A percentile compares a stretch with the other conserved stretches of the same genome.
These are phyloP conservation scores for Sinonovacula constricta DNA, from an alignment of 1,140 invertebrate genomes.

Conservation along the genomic window DNA sequence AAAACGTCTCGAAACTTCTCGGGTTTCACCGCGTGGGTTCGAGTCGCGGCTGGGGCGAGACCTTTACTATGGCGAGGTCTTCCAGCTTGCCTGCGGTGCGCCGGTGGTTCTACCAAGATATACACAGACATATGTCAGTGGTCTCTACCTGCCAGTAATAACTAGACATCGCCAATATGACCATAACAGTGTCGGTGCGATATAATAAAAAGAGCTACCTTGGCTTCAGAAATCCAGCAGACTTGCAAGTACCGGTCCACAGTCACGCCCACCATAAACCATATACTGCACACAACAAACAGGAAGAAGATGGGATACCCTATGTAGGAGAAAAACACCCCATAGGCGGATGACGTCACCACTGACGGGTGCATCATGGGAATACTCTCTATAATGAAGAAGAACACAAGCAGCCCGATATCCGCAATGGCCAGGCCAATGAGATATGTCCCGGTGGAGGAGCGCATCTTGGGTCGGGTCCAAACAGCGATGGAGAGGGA, in stretches of 20 bases:
- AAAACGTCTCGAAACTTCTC: too few species aligned
- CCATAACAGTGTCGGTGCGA: too few species aligned
- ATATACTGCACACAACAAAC: slow-evolving; percentile 63
- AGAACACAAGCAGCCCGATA: slow-evolving; percentile 61
- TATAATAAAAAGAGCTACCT: slow-evolving; percentile 47
- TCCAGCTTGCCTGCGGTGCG: too few species aligned
- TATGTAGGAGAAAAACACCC: slow-evolving; percentile 64
- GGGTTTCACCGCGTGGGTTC: too few species aligned
- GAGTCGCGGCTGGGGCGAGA: too few species aligned
- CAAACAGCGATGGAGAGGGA: slow-evolving; percentile 63
- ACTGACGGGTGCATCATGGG: slow-evolving; percentile 54
- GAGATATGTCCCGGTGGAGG: slow-evolving; percentile 67
- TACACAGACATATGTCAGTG: too few species aligned
- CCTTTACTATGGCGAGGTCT: too few species aligned
- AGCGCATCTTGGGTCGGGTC: slow-evolving; percentile 56
- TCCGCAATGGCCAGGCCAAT: slow-evolving; percentile 64
- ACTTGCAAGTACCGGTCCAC: slow-evolving; percentile 71
- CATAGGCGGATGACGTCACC: slow-evolving; percentile 49
- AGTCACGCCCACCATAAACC: slow-evolving; percentile 69
- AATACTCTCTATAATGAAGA: slow-evolving; percentile 63
- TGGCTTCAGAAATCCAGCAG: slow-evolving; percentile 65
- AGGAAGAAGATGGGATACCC: slow-evolving; percentile 67
- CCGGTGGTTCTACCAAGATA: too few species aligned
- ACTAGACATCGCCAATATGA: too few species aligned
- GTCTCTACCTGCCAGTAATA: too few species aligned